A percentile compares a stretch with the other conserved stretches of the same genome.
Evolutionary conservation across 2,797 vertebrate species (phyloP).

Genomic region (Podargus strigoides): DNA sequence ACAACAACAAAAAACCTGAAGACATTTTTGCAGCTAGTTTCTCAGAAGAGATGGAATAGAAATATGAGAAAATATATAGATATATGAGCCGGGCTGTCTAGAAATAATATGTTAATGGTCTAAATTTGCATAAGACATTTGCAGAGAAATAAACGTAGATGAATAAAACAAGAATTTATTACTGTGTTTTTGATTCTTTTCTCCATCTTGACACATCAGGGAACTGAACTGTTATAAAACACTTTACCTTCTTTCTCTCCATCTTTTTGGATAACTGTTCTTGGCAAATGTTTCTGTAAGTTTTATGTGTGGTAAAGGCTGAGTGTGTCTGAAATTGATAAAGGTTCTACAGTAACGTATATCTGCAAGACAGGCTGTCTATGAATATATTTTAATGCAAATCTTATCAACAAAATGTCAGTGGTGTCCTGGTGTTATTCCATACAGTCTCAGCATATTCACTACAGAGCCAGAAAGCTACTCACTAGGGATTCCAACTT

Average conservation of each 20-base stretch:
- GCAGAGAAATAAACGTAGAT: constrained; percentile 6
- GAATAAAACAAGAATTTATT: constrained; percentile 54
- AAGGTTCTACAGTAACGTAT: constrained; percentile 45
- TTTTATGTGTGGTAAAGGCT: constrained; percentile 49
- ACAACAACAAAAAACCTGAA: not conserved
- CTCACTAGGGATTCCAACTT: constrained; percentile 32
- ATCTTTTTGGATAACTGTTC: constrained; percentile 19
- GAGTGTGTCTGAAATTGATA: constrained; percentile 67
- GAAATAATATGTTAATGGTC: constrained; percentile 15
- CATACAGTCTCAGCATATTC: not conserved
- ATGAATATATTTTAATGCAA: constrained; percentile 67
- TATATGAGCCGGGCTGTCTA: not conserved
- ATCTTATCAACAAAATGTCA: constrained; percentile 70
- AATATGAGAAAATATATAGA: not conserved
- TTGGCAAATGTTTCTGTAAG: constrained; percentile 43
- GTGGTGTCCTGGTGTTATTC: constrained; percentile 51
- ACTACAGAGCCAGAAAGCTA: constrained; percentile 8
- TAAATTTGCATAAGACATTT: constrained; percentile 53
- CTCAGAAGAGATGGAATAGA: not conserved
- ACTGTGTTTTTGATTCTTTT: constrained; percentile 2
- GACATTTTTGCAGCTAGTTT: not conserved
- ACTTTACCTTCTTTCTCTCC: constrained; percentile 7
- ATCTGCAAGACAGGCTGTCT: constrained; percentile 50
- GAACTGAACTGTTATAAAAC: constrained; percentile 22
- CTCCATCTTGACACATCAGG: constrained; percentile 6